Percentiles rank a stretch among this genome's conserved stretches.
These are phyloP conservation scores for Drosophila neocordata DNA, from an alignment of 1,140 invertebrate genomes.

Conservation along the genomic window DNA sequence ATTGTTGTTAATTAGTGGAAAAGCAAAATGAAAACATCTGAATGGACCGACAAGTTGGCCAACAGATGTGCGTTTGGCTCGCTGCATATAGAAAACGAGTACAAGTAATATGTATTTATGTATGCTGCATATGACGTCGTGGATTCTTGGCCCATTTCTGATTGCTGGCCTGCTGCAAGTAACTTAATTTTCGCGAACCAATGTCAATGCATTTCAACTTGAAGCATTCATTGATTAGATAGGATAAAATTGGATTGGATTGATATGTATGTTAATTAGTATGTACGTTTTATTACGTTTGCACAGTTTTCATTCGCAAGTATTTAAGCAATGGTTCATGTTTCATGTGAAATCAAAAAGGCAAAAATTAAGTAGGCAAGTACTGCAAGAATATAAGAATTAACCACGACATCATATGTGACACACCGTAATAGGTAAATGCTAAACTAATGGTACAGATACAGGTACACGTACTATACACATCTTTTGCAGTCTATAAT, in stretches of 20 bases:
- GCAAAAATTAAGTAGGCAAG: constrained; percentile 53
- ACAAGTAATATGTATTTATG: constrained; percentile 1
- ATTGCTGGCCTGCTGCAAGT: constrained; percentile 45
- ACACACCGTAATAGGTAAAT: constrained; percentile 39
- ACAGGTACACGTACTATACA: constrained; percentile 25
- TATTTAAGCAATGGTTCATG: constrained; percentile 71
- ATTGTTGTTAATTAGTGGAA: constrained; percentile 44
- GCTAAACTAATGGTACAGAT: constrained; percentile 35
- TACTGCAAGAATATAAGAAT: constrained; percentile 65
- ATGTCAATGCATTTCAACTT: background rate
- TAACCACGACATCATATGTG: constrained; percentile 77
- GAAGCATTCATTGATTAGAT: background rate
- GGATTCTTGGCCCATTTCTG: constrained; percentile 66
- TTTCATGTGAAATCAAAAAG: constrained; percentile 64
- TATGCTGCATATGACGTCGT: constrained; percentile 82
- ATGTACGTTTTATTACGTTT: constrained; percentile 62
- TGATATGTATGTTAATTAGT: constrained; percentile 8
- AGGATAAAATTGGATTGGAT: background rate
- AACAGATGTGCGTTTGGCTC: constrained; percentile 7
- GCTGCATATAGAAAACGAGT: background rate
- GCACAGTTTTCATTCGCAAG: constrained; percentile 63
- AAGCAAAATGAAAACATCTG: constrained; percentile 64
- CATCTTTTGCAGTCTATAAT: constrained; percentile 28
- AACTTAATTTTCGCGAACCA: constrained; percentile 35
- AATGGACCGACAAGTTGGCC: constrained; percentile 31